Base-by-base conservation (phyloP, 2,113 vertebrate genomes). In the zebrafish (Danio rerio) region DNA sequence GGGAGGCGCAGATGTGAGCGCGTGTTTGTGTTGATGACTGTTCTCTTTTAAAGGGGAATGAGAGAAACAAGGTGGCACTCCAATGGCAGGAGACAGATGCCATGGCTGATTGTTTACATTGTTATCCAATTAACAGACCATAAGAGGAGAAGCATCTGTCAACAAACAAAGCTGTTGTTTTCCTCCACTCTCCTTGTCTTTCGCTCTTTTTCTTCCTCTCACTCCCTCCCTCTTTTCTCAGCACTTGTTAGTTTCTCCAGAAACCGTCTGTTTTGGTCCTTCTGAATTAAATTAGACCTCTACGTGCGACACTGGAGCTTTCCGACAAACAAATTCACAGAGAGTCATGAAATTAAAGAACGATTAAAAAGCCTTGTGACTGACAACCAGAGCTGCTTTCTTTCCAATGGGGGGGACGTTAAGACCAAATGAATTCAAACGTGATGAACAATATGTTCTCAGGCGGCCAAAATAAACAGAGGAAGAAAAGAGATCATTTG, bases 71-170 rank as follows among this genome's bases (percentile, higher is more conserved):
- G 92, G 92, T 94, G 93, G 90, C 93, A 93, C 91, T 92, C 90
- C 16, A 93, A 92, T 94, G 95, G 95, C 95, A 88, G 90, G 93
- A 96, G 96, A 95, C 94, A 90, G 91, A 90, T 93, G 91, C 95
- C 96, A 95, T 96, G 95, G 95, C 95, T 96, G 96, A 97, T 97
- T 98, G 97, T 99, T 99, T 98, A 98, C 96, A 97, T 94, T 97
- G 94, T 96, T 96, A 96, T 95, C 95, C 96, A 98, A 99, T 99
- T 99, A 99, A 96, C 93, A 94, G 95, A 97, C 95, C 96, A 96
- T 95, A 95, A 96, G 94, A 95, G 92, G 87, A 91, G 94, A 94
- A 95, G 92, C 97, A 97, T 98, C 96, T 98, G 97, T 98, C 96
- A 98, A 98, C 96, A 98, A 97, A 98, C 96, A 97, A 96, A 98